phyloP scores from a whole-genome alignment of 2,797 vertebrate genomes.

The Sternotherus odoratus region DNA sequence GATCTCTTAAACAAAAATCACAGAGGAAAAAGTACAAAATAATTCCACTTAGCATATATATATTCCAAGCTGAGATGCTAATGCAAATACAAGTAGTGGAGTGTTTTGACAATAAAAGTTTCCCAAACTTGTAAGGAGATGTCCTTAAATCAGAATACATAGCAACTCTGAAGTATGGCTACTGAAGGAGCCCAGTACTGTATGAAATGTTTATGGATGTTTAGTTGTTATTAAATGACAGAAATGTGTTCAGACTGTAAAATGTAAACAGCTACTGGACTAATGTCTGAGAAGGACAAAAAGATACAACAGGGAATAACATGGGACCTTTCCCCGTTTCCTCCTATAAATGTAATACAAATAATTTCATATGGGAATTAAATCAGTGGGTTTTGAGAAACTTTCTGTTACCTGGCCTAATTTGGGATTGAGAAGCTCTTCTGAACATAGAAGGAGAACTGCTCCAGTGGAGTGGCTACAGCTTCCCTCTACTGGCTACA shows the following conservation, averaged over 20 bases:
- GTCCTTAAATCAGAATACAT: not conserved
- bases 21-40: not conserved
- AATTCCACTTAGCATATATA: not conserved
- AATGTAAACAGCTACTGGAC: not conserved
- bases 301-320: not conserved
- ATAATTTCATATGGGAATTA: not conserved
- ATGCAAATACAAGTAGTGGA: not conserved
- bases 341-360: not conserved
- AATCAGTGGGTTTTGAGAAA: not conserved
- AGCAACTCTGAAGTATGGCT: not conserved
- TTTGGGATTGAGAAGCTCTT: not conserved
- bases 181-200: not conserved
- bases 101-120: accelerated
- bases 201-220: not conserved
- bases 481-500: not conserved
- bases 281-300: not conserved
- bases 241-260: not conserved
- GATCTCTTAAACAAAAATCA: not conserved
- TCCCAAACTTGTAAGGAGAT: not conserved
- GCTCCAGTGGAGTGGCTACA: not conserved
- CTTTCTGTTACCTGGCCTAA: not conserved
- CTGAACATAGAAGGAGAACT: not conserved
- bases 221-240: not conserved
- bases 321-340: not conserved
- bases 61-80: not conserved